These are phyloP conservation scores for Spisula solida DNA, from an alignment of 2,888 invertebrate species.

Conservation along the genomic window DNA sequence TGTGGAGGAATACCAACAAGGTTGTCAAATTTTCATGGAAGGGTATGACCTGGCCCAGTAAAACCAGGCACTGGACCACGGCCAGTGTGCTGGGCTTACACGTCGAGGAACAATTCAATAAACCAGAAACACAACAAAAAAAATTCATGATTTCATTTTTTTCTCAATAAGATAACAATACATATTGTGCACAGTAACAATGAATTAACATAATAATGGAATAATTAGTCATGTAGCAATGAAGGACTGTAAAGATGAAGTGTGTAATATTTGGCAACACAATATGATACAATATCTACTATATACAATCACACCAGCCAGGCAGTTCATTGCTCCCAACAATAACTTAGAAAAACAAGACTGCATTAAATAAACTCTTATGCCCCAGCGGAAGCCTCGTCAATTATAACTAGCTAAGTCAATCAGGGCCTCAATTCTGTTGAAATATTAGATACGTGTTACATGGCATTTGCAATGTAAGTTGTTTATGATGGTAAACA, in stretches of 20 bases:
- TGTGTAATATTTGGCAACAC: conserved; percentile 37
- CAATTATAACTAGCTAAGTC: too few relatives aligned
- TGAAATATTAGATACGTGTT: too few relatives aligned
- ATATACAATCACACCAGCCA: neutral
- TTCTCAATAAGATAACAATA: conserved; percentile 59
- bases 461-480: too few relatives aligned
- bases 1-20: too few relatives aligned
- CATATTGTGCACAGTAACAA: conserved; percentile 59
- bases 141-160: conserved; percentile 43
- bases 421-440: too few relatives aligned
- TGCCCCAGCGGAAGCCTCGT: too few relatives aligned
- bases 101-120: neutral
- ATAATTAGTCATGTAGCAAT: conserved; percentile 34
- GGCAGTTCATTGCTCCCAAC: too few relatives aligned
- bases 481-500: too few relatives aligned
- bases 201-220: conserved; percentile 47
- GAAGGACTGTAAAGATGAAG: conserved; percentile 26
- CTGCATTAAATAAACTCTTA: too few relatives aligned
- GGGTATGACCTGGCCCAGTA: neutral
- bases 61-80: too few relatives aligned
- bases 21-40: neutral
- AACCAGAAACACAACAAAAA: neutral
- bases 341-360: too few relatives aligned
- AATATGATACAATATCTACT: conserved; percentile 37
- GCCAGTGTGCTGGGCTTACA: too few relatives aligned